Base-by-base conservation (phyloP, 2,797 vertebrate species). In the Perodicticus potto region DNA sequence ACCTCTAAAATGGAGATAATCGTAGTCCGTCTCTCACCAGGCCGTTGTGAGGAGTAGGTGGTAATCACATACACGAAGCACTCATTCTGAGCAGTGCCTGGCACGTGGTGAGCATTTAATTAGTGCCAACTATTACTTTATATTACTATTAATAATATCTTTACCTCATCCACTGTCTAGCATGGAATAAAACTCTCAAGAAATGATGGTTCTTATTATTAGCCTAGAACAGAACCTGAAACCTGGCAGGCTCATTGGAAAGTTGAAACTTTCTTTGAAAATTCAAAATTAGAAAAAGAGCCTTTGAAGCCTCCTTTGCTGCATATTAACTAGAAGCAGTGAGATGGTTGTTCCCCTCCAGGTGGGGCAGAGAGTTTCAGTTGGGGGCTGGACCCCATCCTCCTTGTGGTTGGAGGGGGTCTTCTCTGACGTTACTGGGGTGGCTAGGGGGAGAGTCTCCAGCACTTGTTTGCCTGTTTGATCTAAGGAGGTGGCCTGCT, bases 361-460 rank as follows among this genome's bases (percentile, higher is more conserved):
- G 27, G 13, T 32, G 43, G n/a, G 19, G 20, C 12, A 9, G 49
- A 34, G 25, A 1, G 32, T 69, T 69, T 87, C 40, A 5, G 0
- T 2, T 32, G 40, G 22, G 1, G 29, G 22, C 61, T 37, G 34
- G 55, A n/a, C 63, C 19, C 53, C 43, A 2, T 16, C 14, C 17
- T 17, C 9, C 23, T n/a, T 34, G 9, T 72, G 34, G 29, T 11
- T 49, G 63, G 49, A 65, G 17, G 43, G 49, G 43, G 40, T 76
- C 77, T 80, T 78, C 29, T 94, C 90, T 91, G 59, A 92, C 63
- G 43, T 83, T 27, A 0, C 67, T 81, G 72, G 83, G 83, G 43
- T 19, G 45, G n/a, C 40, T 65, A 84, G 78, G 78, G 43, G 63
- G 23, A 29, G 32, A 74, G 77, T 67, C 0, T 0, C 67, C 29